Evolutionary conservation across 2,888 invertebrate genomes (phyloP).

Genomic region (Halictus ligatus): DNA sequence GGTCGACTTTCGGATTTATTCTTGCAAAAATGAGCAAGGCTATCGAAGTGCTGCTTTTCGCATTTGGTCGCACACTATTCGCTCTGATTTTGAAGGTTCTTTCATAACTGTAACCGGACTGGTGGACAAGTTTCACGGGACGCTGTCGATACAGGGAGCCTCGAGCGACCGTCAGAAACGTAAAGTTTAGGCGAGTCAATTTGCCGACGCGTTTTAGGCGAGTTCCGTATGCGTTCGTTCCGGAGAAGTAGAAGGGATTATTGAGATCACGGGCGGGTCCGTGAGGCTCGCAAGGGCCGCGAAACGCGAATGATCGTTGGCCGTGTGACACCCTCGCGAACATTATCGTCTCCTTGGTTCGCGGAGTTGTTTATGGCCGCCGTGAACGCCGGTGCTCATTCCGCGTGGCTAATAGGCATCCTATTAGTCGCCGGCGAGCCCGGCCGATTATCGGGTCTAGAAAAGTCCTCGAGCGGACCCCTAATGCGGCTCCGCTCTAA

Average conservation of each 20-base stretch:
- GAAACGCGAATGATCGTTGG: conserved; percentile 53
- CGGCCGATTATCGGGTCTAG: conserved; percentile 51
- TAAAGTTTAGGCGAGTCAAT: background rate
- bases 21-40: background rate
- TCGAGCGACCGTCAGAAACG: background rate
- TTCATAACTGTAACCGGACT: background rate
- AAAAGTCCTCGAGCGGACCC: conserved; percentile 58
- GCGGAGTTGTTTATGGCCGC: conserved; percentile 59
- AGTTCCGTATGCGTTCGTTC: background rate
- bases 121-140: background rate
- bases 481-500: conserved; percentile 69
- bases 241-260: background rate
- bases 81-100: background rate
- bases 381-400: conserved; percentile 44
- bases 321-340: conserved; percentile 57
- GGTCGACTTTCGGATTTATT: background rate
- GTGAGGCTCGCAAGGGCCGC: background rate
- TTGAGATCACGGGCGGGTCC: background rate
- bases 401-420: conserved; percentile 65
- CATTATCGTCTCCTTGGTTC: conserved; percentile 61
- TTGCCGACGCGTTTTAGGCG: background rate
- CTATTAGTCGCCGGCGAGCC: conserved; percentile 66
- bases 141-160: background rate
- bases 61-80: background rate
- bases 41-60: background rate